Conservation (phyloP, 2,888 invertebrate genomes). For the Heliconius charithonia region DNA sequence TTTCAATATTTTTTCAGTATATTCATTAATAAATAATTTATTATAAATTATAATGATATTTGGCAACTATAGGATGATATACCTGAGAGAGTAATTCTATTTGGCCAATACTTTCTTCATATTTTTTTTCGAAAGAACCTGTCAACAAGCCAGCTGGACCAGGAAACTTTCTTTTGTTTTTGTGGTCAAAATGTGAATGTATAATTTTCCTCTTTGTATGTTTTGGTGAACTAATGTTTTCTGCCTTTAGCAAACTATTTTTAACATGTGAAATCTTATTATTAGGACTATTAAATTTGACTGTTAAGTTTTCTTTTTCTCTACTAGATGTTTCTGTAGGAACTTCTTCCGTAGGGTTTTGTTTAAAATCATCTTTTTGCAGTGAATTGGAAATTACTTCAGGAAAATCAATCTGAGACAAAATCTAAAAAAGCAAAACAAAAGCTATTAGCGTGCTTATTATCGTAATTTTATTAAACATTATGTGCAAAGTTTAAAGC, state of each 20-base stretch:
- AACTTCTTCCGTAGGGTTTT: not conserved
- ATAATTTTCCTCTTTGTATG: constrained; percentile 73
- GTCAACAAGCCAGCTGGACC: constrained; percentile 77
- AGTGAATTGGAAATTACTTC: constrained; percentile 46
- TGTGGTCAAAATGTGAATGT: constrained; percentile 71
- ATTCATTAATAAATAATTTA: not conserved
- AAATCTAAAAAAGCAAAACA: constrained; percentile 59
- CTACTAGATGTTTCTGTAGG: not conserved
- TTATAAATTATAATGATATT: not conserved
- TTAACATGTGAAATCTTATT: not conserved
- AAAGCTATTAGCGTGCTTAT: constrained; percentile 1
- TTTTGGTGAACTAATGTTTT: constrained; percentile 56
- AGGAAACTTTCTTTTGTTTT: constrained; percentile 76
- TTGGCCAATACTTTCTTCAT: constrained; percentile 67
- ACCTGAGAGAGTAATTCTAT: constrained; percentile 78
- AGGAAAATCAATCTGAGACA: constrained; percentile 75
- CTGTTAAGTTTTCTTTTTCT: not conserved
- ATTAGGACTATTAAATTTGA: not conserved
- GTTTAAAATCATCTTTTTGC: not conserved
- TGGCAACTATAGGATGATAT: constrained; percentile 28
- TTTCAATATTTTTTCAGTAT: not conserved
- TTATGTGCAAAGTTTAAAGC: not conserved
- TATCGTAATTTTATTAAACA: constrained; percentile 13
- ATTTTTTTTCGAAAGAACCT: constrained; percentile 63
- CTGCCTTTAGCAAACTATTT: not conserved